Evolutionary conservation across 2,888 invertebrate species (phyloP).

Genomic region (Stenchaetothrips biformis): DNA sequence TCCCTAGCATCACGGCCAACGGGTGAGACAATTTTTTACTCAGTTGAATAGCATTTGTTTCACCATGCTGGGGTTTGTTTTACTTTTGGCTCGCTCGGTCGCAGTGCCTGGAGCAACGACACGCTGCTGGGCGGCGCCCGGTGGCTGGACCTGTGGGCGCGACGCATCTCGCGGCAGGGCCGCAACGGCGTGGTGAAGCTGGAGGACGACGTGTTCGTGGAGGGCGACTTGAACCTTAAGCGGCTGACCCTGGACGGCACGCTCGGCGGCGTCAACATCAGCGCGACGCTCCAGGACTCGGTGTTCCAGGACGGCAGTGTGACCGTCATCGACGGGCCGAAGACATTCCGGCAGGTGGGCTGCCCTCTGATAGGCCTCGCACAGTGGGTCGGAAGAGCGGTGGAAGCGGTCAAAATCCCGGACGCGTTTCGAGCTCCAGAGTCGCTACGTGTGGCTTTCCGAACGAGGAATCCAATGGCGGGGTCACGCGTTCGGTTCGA

Average conservation of each 20-base stretch:
- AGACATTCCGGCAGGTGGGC: not conserved
- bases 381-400: too few species aligned
- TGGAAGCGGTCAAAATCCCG: too few species aligned
- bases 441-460: not conserved
- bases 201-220: not conserved
- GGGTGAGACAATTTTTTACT: not conserved
- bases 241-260: not conserved
- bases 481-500: too few species aligned
- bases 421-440: too few species aligned
- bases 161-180: not conserved
- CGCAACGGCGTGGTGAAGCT: not conserved
- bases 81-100: not conserved
- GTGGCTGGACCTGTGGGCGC: not conserved
- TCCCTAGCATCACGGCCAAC: not conserved
- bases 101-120: conserved; percentile 12
- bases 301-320: not conserved
- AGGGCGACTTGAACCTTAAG: not conserved
- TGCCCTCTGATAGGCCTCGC: too few species aligned
- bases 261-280: not conserved
- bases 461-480: too few species aligned
- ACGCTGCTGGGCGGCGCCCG: not conserved
- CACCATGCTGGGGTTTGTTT: not conserved
- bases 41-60: too few species aligned
- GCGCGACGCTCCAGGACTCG: not conserved
- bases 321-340: not conserved